Evolutionary conservation across 2,113 vertebrate species (phyloP).

Genomic region (Periophthalmodon schlosseri): DNA sequence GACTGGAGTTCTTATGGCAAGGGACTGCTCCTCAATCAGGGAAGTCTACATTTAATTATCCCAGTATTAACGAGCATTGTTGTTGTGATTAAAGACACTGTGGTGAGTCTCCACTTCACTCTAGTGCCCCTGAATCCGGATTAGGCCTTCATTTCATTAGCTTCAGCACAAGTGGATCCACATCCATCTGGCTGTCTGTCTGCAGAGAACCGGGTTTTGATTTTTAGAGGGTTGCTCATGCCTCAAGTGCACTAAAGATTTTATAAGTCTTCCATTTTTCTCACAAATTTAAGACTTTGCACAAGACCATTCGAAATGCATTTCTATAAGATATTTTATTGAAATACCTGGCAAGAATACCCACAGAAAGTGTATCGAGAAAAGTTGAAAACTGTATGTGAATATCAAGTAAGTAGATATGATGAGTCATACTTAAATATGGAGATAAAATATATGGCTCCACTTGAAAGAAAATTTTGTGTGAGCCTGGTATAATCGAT

Average conservation of each 20-base stretch:
- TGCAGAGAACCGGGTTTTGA: constrained; percentile 30
- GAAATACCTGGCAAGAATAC: not conserved
- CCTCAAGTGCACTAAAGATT: not conserved
- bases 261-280: not conserved
- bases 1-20: not conserved
- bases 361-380: not conserved
- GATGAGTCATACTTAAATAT: too few species aligned
- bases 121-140: constrained; percentile 54
- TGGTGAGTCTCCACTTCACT: constrained; percentile 48
- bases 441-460: too few species aligned
- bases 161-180: constrained; percentile 64
- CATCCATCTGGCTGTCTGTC: constrained; percentile 64
- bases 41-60: constrained; percentile 77
- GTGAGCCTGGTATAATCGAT: too few species aligned
- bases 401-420: not conserved
- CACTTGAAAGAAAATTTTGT: too few species aligned
- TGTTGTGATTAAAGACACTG: constrained; percentile 73
- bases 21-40: constrained; percentile 51
- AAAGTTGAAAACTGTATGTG: not conserved
- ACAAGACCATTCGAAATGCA: not conserved
- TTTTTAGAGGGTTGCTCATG: constrained; percentile 24
- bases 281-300: not conserved
- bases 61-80: constrained; percentile 75
- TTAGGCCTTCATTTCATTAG: constrained; percentile 64
- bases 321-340: not conserved